phyloP scores from a whole-genome alignment of 2,113 vertebrate species.

The Clarias macrocephalus region DNA sequence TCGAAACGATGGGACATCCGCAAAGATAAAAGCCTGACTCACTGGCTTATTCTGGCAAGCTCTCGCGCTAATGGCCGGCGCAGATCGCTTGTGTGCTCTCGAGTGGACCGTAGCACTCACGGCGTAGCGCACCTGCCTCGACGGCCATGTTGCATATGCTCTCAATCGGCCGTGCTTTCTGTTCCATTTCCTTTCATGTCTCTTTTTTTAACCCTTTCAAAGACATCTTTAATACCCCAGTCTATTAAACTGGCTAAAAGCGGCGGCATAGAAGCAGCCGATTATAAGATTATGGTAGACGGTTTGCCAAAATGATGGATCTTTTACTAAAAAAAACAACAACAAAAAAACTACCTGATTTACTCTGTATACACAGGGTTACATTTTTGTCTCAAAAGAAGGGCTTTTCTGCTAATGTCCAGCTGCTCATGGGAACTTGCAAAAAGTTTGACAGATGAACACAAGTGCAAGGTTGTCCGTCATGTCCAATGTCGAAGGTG shows the following conservation, averaged over 20 bases:
- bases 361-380: background rate
- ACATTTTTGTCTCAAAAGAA: background rate
- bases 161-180: background rate
- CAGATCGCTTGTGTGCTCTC: background rate
- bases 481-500: background rate
- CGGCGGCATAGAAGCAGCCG: background rate
- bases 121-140: conserved; percentile 5
- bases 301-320: background rate
- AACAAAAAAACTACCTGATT: background rate
- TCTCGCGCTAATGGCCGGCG: background rate
- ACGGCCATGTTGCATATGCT: background rate
- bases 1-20: conserved; percentile 1
- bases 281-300: background rate
- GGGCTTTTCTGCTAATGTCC: background rate
- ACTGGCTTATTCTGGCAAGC: background rate
- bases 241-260: background rate
- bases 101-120: background rate
- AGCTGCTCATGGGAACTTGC: background rate
- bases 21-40: conserved; percentile 29
- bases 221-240: background rate
- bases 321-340: background rate
- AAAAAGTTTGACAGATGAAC: background rate
- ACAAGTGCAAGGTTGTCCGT: background rate
- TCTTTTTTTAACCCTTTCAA: background rate
- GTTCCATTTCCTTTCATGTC: background rate